phyloP scores from a whole-genome alignment of 1,140 invertebrate species.

The Rhizoglyphus robini region DNA sequence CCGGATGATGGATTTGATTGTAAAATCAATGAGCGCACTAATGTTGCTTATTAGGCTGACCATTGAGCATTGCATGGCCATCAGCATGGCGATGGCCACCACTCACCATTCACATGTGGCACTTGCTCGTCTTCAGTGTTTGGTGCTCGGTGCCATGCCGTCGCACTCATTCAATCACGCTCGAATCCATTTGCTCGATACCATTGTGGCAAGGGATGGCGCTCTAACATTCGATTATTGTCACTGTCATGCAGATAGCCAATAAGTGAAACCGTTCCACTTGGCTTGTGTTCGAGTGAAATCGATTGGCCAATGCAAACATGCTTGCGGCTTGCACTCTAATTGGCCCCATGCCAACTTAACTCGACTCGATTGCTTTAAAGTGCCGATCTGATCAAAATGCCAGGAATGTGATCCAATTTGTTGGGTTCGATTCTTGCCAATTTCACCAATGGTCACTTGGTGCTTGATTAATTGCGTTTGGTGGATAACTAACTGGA shows the following conservation, averaged over 20 bases:
- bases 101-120: not conserved
- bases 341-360: no score
- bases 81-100: not conserved
- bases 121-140: not conserved
- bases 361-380: no score
- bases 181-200: conserved; percentile 7
- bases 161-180: conserved; percentile 2
- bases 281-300: not conserved
- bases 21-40: conserved; percentile 10
- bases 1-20: conserved; percentile 16
- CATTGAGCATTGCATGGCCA: not conserved
- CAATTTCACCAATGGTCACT: no score
- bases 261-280: conserved; percentile 15
- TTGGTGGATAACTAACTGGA: no score
- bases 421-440: no score
- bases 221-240: not conserved
- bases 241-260: conserved; percentile 7
- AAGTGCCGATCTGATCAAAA: no score
- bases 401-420: no score
- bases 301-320: not conserved
- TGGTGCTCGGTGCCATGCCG: not conserved
- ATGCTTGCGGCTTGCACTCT: not conserved
- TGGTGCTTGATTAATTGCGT: no score
- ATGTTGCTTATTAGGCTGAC: conserved; percentile 14
- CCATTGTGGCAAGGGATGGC: no score